Base-by-base conservation (phyloP, 1,140 invertebrate genomes). In the Acromyrmex heyeri region DNA sequence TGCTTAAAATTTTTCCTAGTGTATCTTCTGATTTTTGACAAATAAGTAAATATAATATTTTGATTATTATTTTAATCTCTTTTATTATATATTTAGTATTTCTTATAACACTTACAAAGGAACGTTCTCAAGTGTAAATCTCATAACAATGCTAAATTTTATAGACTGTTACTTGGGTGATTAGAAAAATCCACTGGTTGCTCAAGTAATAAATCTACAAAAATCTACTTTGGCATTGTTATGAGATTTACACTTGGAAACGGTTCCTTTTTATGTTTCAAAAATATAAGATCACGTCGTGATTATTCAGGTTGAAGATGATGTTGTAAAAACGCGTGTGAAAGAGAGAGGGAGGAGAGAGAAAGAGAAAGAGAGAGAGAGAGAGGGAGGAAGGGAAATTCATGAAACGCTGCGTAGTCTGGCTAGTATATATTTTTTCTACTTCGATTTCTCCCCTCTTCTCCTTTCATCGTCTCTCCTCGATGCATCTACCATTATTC, bases 401-500 rank as follows among this genome's bases (percentile, higher is more conserved):
- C 53, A 55, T 48, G 53, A 44, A 77, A 53, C 78, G 65, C 27
- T 59, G 87, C 83, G 67, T 87, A 67, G 59, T 8, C 44, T 50
- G 72, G 18, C 57, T 34, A 57, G 67, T 24, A 69, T 57, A 53
- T 72, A 67, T 77, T 73, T 88, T 88, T 82, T 76, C 38, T 59
- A 18, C n/a, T 27, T 7, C 55, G 21, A 77, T 90, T 85, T 87
- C 89, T 87, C 85, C 44, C 69, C 85, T 59, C 65, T 78, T 76
- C 72, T 87, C 67, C 64, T 83, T 65, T 87, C 75, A 64, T 87
- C 86, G 34, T 62, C 85, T 79, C 82, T 85, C 44, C 55, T 57
- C 78, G 88, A 85, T 88, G 88, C 86, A 86, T 83, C 90, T 86
- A 94, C 81, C 86, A 95, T 95, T 94, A 95, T 95, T 95, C 91